phyloP scores from a whole-genome alignment of 2,888 invertebrate species.

The Dyspetes luteomarginatus region DNA sequence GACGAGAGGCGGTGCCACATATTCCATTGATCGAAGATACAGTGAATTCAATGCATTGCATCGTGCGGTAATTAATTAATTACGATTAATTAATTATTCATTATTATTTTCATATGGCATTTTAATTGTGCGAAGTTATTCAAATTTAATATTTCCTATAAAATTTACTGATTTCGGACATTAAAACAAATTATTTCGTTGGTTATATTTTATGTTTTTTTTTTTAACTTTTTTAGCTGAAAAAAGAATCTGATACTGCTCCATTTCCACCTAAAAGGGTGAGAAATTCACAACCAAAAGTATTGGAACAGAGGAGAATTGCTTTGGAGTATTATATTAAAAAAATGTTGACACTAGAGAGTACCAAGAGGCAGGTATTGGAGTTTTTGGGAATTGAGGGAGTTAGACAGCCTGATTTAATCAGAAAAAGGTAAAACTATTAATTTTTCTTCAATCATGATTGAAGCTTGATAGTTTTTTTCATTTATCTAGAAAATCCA shows the following conservation, averaged over 20 bases:
- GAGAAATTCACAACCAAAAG: constrained; percentile 85
- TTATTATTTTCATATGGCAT: neutral
- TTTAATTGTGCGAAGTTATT: constrained; percentile 9
- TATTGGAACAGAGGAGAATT: constrained; percentile 85
- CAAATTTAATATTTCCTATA: neutral
- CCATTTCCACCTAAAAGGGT: constrained; percentile 86
- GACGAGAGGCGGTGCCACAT: constrained; percentile 78
- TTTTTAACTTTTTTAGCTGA: constrained; percentile 80
- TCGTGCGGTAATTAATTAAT: constrained; percentile 82
- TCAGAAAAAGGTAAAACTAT: constrained; percentile 44
- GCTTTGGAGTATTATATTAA: constrained; percentile 85
- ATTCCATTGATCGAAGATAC: constrained; percentile 85
- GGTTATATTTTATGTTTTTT: constrained; percentile 2
- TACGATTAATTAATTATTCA: neutral
- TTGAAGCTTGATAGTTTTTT: too few relatives aligned
- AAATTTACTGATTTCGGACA: neutral
- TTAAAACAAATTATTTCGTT: neutral
- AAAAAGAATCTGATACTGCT: constrained; percentile 84
- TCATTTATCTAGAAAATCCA: too few relatives aligned
- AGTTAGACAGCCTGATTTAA: constrained; percentile 35
- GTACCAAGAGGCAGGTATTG: constrained; percentile 83
- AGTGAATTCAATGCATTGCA: constrained; percentile 86
- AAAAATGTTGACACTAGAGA: constrained; percentile 83
- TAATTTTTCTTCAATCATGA: neutral
- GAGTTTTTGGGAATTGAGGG: constrained; percentile 83